Conservation (phyloP, 2,113 vertebrate genomes). For the Chamaetylas fuelleborni region DNA sequence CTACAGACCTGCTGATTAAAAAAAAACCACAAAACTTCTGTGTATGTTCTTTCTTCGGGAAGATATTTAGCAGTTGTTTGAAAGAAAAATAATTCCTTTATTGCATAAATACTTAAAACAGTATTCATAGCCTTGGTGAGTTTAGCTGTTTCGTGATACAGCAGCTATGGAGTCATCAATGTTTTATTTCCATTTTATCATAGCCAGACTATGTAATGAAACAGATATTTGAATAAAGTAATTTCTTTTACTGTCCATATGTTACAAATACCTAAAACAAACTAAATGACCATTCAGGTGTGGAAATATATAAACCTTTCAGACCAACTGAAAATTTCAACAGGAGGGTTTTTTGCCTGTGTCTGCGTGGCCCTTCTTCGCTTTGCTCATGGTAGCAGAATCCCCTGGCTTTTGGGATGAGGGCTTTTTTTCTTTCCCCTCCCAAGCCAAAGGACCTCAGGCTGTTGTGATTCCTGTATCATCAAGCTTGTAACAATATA, state of each 20-base stretch:
- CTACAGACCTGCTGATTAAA: neutral
- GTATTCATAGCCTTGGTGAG: neutral
- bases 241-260: neutral
- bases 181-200: neutral
- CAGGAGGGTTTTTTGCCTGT: neutral
- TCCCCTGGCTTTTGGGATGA: neutral
- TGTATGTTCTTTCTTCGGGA: neutral
- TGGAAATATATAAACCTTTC: neutral
- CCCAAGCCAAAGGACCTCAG: neutral
- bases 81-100: neutral
- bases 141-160: neutral
- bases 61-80: neutral
- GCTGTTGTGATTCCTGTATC: neutral
- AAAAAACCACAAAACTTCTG: neutral
- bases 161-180: neutral
- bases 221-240: neutral
- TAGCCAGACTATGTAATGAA: neutral
- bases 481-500: accelerated
- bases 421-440: neutral
- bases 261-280: neutral
- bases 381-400: neutral
- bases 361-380: accelerated
- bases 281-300: neutral
- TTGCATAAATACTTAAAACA: neutral
- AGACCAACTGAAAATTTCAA: neutral